phyloP scores from a whole-genome alignment of 2,113 vertebrate species.

The Onychostoma macrolepis region DNA sequence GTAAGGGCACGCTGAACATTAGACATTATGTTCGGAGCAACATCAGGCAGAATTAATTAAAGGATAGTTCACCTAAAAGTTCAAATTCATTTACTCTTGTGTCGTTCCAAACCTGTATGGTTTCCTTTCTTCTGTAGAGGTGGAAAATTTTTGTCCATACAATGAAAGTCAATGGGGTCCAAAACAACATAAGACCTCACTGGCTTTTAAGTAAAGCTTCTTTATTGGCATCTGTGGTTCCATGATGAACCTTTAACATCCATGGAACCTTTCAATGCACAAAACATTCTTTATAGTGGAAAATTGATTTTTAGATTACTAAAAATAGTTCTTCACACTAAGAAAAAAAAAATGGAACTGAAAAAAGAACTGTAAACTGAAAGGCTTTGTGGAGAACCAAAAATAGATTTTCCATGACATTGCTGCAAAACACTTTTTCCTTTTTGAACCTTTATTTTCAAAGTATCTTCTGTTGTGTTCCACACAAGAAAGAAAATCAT shows the following conservation, averaged over 20 bases:
- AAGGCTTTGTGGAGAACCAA: not conserved
- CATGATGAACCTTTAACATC: not conserved
- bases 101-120: not conserved
- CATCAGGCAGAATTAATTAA: not conserved
- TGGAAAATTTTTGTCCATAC: not conserved
- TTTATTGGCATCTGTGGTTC: not conserved
- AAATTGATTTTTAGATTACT: not conserved
- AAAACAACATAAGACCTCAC: not conserved
- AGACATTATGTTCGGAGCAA: not conserved
- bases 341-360: not conserved
- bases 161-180: not conserved
- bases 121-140: not conserved
- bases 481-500: not conserved
- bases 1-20: slow-evolving; percentile 6
- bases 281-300: not conserved
- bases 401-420: not conserved
- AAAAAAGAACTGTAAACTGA: too few species aligned
- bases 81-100: not conserved
- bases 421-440: not conserved
- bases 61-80: not conserved
- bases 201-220: not conserved
- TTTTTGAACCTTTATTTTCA: too few species aligned
- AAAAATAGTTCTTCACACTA: not conserved
- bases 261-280: not conserved
- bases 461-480: not conserved